Evolutionary conservation across 2,888 invertebrate genomes (phyloP), one percentile per base, ranked within the genome.

Genomic region (Taenaris catops): DNA sequence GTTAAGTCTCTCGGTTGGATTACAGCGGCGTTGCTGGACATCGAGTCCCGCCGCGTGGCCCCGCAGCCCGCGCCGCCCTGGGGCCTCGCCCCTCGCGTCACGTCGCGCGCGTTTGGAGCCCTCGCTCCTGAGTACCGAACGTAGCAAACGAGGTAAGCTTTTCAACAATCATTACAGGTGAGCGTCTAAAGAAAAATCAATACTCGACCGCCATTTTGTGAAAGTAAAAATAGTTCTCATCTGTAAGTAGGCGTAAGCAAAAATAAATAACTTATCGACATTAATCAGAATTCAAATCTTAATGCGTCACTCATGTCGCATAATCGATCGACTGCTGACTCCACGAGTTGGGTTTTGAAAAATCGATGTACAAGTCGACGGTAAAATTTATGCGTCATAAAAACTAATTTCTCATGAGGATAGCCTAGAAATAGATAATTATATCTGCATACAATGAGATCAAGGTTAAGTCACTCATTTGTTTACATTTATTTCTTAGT

Each of bases 61-160:
- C 61, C 58, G 63, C 51, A 42, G 44, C 46, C 57, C 55, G 58
- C 54, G 58, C 50, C 50, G 49, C 49, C 48, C 41, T 27, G 56
- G 62, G 59, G 57, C 56, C 51, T 50, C 48, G 58, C 58, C 55
- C 59, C 66, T 65, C 63, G 59, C 57, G 76, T 54, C 64, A 36
- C 68, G 69, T 54, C 83, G 84, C 84, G 80, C 84, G 84, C 83
- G 84, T 74, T 66, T 42, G 75, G 84, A 84, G 84, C 84, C 84
- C 84, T 81, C 49, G 84, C 83, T 84, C 84, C 75, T 56, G 49
- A 55, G 60, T 54, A 55, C 62, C 65, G 62, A 58, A 53, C 71
- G 68, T 58, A 69, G 59, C 51, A 46, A 43, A 51, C 53, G 63
- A 80, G 84, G 84, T 84, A 80, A 84, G 84, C 63, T 63, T 61